A percentile compares a stretch with the other conserved stretches of the same genome.
These are phyloP conservation scores for Podiceps cristatus DNA, from an alignment of 2,113 vertebrate species.

Conservation along the genomic window DNA sequence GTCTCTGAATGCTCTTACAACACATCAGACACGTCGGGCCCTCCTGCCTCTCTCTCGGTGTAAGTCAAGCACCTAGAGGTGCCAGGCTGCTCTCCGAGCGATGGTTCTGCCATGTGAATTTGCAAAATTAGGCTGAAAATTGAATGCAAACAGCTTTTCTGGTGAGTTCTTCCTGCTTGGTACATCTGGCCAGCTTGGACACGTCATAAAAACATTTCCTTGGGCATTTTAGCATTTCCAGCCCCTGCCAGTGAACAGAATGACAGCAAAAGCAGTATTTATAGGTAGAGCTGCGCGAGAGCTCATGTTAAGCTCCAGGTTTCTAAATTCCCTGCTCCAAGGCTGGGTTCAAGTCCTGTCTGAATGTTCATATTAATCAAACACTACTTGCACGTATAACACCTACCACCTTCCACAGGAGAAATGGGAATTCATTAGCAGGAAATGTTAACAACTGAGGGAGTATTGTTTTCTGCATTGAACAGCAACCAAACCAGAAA, in stretches of 20 bases:
- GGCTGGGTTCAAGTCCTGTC: neutral
- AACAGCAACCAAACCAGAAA: neutral
- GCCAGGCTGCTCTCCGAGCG: neutral
- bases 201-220: neutral
- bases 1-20: neutral
- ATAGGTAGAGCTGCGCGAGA: fast-evolving
- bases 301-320: neutral
- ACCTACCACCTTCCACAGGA: neutral
- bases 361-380: neutral
- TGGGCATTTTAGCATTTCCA: neutral
- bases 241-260: neutral
- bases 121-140: neutral
- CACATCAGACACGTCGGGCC: fast-evolving
- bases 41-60: neutral
- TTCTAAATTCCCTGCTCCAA: neutral
- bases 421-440: neutral
- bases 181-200: neutral
- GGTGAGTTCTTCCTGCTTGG: neutral
- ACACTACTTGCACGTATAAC: neutral
- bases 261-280: neutral
- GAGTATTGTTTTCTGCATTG: neutral
- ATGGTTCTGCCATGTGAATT: neutral
- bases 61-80: neutral
- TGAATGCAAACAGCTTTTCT: neutral
- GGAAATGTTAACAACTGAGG: neutral